Evolutionary conservation across 2,113 vertebrate genomes (phyloP), one percentile per base, ranked within the genome.

Genomic region (Colistium nudipinnis): DNA sequence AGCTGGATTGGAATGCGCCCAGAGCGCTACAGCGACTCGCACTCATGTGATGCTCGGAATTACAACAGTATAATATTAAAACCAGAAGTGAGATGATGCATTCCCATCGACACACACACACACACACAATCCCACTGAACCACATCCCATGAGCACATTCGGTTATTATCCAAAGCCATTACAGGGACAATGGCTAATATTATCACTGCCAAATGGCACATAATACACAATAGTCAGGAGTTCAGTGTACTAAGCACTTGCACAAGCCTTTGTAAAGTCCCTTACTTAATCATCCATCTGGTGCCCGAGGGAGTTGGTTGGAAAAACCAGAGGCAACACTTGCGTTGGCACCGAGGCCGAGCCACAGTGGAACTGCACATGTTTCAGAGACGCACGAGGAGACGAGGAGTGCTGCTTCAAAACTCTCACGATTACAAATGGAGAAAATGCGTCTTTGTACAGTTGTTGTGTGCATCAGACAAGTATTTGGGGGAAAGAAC

Each of bases 241-340:
- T 90, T 92, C 84, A 90, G 71, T 82, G 87, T 74, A 76, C 59
- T 80, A 70, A 82, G 82, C 74, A 86, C 88, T 87, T 83, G 80
- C 70, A 84, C 83, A 88, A 86, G 89, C 70, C 74, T 83, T 41
- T 35, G 83, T 90, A 90, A 92, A 88, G 75, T 87, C 82, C 83
- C 69, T 64, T 80, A 90, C 77, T 93, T 89, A 92, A 90, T 91
- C 89, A 91, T 91, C 77, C 84, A 82, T 85, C 81, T 84, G 71
- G 73, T 84, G 41, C 86, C 89, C 83, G 57, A 19, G 86, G 87
- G 89, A 90, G 41, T 36, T 61, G 47, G 67, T 45, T 55, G 74
- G 54, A 86, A 86, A 84, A 86, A 82, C 77, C 72, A 76, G 57
- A 72, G 76, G 72, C 59, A 88, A 72, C 54, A 49, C 81, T 70